Conservation (phyloP, 2,888 invertebrate species). For the Stramonita haemastoma region DNA sequence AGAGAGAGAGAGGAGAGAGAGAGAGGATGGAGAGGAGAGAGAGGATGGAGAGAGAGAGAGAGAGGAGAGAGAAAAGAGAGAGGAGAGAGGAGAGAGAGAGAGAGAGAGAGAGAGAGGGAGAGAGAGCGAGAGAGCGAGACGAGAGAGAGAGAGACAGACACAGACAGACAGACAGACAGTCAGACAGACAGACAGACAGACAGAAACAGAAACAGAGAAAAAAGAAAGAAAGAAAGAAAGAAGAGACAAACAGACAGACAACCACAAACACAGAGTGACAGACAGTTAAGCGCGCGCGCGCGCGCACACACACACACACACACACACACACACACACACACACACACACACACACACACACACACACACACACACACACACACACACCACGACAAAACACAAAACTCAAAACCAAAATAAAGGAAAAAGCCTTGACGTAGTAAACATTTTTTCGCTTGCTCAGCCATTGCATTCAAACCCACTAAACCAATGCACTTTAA, state of each 20-base stretch:
- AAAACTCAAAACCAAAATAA: not conserved
- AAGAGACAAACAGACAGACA: not conserved
- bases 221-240: not conserved
- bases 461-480: no score
- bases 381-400: not conserved
- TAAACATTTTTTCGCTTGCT: no score
- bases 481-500: no score
- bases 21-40: not conserved
- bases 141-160: not conserved
- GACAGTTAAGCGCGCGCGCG: no score
- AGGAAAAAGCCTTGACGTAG: not conserved
- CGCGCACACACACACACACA: no score
- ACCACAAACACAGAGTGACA: not conserved
- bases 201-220: not conserved
- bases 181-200: not conserved
- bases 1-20: not conserved
- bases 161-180: not conserved
- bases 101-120: slow-evolving; percentile 1
- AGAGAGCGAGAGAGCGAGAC: not conserved
- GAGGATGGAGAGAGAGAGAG: not conserved
- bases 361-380: no score
- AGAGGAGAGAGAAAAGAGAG: not conserved
- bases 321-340: no score
- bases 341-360: no score
- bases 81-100: not conserved